Percentiles rank a stretch among this genome's conserved stretches.
phyloP scores from a whole-genome alignment of 2,888 invertebrate genomes.

The Drosophila atripex region DNA sequence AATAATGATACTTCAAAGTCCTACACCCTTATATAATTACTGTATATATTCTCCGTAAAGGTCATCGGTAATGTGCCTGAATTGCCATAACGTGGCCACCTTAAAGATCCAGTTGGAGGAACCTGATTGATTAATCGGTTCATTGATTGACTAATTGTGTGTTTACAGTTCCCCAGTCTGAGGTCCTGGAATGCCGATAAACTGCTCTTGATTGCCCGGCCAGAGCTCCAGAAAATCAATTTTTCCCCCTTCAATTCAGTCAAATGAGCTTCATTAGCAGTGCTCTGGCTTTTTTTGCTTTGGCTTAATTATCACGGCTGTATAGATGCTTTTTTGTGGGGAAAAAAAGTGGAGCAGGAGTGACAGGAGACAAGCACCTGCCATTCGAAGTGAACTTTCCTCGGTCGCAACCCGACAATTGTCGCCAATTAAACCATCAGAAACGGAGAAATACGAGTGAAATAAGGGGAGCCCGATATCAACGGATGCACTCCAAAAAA shows the following conservation, averaged over 20 bases:
- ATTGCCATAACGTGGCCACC: conserved; percentile 27
- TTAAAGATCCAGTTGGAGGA: conserved; percentile 13
- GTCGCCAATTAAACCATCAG: conserved; percentile 70
- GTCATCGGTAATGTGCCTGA: conserved; percentile 9
- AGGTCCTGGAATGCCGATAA: conserved; percentile 28
- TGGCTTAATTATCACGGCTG: conserved; percentile 56
- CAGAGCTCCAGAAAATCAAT: conserved; percentile 23
- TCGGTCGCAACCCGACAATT: conserved; percentile 62
- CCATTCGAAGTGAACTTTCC: conserved; percentile 47
- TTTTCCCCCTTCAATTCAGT: conserved; percentile 36
- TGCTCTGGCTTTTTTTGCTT: conserved; percentile 38
- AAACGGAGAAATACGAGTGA: conserved; percentile 16
- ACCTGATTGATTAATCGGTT: conserved; percentile 40
- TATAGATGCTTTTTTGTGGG: conserved; percentile 4
- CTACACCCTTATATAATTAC: background rate
- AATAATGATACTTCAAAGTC: background rate
- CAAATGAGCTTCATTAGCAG: conserved; percentile 55
- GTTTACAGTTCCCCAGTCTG: conserved; percentile 34
- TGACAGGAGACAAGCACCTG: conserved; percentile 51
- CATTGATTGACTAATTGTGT: conserved; percentile 31
- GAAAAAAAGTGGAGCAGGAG: conserved; percentile 30
- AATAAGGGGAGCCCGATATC: background rate
- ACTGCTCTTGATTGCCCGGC: conserved; percentile 30
- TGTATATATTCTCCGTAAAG: background rate
- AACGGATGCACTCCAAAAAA: background rate